Evolutionary conservation across 2,888 invertebrate species (phyloP).

Genomic region (Zygogramma bicolorata): DNA sequence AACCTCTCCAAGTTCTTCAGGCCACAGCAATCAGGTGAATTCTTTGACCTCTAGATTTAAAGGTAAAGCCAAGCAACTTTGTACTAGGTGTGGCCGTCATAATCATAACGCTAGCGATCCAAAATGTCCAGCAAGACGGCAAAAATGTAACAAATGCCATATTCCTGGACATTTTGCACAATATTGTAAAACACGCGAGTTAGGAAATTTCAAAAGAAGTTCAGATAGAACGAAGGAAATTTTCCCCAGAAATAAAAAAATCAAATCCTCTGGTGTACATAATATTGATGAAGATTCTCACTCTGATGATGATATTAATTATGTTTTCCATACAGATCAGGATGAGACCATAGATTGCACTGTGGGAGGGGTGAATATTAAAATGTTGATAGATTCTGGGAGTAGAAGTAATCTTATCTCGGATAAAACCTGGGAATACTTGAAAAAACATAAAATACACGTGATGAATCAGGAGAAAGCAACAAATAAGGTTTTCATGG

Average conservation of each 20-base stretch:
- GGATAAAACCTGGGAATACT: not conserved
- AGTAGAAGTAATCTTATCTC: not conserved
- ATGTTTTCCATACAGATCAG: not conserved
- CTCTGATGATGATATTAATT: not conserved
- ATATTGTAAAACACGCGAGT: not conserved
- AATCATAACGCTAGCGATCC: not conserved
- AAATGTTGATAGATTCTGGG: conserved; percentile 14
- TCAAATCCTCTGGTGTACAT: too few relatives aligned
- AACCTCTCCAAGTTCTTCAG: too few relatives aligned
- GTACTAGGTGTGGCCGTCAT: not conserved
- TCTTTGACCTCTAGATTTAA: too few relatives aligned
- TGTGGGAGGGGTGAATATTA: not conserved
- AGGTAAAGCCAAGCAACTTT: too few relatives aligned
- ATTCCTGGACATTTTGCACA: not conserved
- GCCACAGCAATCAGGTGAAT: too few relatives aligned
- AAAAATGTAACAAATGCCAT: not conserved
- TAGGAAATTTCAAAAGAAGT: not conserved
- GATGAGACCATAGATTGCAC: not conserved
- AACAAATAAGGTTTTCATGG: not conserved
- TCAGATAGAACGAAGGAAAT: not conserved
- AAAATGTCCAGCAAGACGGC: not conserved
- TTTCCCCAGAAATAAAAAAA: too few relatives aligned
- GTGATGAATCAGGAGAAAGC: not conserved
- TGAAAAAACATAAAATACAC: not conserved
- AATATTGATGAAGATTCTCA: not conserved